Evolutionary conservation across 2,888 invertebrate genomes (phyloP).

Genomic region (Lamellibrachia columna): DNA sequence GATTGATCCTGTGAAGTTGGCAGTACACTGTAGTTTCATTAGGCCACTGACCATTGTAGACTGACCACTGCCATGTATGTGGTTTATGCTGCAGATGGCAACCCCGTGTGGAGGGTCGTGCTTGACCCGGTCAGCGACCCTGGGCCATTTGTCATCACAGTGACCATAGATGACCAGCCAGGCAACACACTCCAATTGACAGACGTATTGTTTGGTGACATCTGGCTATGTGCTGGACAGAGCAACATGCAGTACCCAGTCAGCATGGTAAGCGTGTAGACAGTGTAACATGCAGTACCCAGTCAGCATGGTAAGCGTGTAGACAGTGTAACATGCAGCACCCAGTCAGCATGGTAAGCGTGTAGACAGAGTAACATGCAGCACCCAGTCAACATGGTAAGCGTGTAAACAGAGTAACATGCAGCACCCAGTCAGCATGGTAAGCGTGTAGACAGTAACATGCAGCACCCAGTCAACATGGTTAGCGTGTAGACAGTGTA

Average conservation of each 20-base stretch:
- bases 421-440: background rate
- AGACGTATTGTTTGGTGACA: constrained; percentile 57
- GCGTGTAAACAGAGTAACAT: background rate
- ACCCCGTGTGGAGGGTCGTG: constrained; percentile 35
- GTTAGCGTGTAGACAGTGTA: background rate
- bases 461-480: background rate
- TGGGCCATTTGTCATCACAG: constrained; percentile 44
- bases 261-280: constrained; percentile 18
- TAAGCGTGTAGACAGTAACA: background rate
- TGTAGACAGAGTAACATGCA: background rate
- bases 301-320: background rate
- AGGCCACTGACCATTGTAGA: background rate
- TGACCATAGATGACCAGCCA: constrained; percentile 26
- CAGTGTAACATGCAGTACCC: background rate
- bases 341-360: background rate
- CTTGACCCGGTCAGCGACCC: constrained; percentile 41
- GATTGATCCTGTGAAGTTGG: background rate
- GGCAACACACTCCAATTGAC: constrained; percentile 34
- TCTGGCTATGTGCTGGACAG: constrained; percentile 60
- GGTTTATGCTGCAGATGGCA: background rate
- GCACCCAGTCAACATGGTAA: background rate
- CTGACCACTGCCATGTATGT: background rate
- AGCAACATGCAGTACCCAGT: constrained; percentile 52
- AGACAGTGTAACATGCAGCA: background rate
- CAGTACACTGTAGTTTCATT: background rate